Evolutionary conservation across 2,888 invertebrate species (phyloP).

Genomic region (Sphaeridia pumilis): DNA sequence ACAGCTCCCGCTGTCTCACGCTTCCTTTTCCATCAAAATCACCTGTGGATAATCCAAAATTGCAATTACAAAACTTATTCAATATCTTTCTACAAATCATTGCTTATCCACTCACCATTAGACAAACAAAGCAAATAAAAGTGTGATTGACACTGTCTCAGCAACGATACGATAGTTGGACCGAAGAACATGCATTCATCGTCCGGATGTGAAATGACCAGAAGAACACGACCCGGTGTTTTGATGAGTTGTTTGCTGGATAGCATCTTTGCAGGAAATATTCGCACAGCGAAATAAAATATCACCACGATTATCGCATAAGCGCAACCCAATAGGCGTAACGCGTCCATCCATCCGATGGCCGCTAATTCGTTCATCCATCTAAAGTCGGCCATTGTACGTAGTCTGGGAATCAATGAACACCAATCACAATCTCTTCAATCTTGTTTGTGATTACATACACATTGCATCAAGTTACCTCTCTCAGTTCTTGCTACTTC

Average conservation of each 20-base stretch:
- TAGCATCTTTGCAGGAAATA: conserved; percentile 3
- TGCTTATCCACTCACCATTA: conserved; percentile 58
- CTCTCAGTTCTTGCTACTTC: too few relatives aligned
- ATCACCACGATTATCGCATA: conserved; percentile 3
- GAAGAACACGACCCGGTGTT: conserved; percentile 48
- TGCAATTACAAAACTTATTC: too few relatives aligned
- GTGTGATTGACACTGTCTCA: conserved; percentile 51
- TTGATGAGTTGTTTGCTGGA: conserved; percentile 3
- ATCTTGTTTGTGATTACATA: too few relatives aligned
- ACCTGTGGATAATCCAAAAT: conserved; percentile 45
- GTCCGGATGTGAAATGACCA: conserved; percentile 80
- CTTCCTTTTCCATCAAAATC: conserved; percentile 54
- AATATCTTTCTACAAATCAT: too few relatives aligned
- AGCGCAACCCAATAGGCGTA: too few relatives aligned
- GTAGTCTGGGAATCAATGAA: too few relatives aligned
- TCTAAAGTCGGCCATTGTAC: too few relatives aligned
- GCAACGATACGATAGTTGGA: conserved; percentile 64
- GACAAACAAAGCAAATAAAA: conserved; percentile 76
- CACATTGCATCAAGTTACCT: too few relatives aligned
- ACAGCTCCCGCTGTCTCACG: conserved; percentile 63
- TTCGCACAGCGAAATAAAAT: not conserved
- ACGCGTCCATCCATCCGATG: too few relatives aligned
- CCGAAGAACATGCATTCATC: conserved; percentile 99
- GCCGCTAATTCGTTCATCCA: too few relatives aligned
- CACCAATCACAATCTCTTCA: too few relatives aligned